Percentiles rank a stretch among this genome's conserved stretches.
Evolutionary conservation across 2,113 vertebrate genomes (phyloP).

Genomic region (Mastomys coucha): DNA sequence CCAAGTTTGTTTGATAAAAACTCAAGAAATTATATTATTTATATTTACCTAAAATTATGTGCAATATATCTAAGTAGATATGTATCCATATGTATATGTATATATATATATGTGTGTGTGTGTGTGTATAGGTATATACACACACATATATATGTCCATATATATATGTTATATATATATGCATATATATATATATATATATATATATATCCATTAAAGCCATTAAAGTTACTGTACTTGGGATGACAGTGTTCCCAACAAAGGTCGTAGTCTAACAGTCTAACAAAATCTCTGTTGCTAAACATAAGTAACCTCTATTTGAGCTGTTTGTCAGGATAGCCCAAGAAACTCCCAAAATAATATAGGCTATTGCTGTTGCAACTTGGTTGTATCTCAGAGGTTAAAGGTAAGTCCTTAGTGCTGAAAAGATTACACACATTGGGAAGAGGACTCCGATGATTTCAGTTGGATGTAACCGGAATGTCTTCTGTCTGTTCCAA

Average conservation of each 20-base stretch:
- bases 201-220: too few species aligned
- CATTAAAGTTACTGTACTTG: neutral
- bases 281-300: neutral
- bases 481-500: neutral
- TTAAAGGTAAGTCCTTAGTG: neutral
- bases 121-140: too few species aligned
- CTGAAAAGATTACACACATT: neutral
- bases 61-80: neutral
- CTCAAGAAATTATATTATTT: neutral
- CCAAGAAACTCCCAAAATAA: neutral
- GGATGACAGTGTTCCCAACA: neutral
- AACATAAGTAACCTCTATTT: neutral
- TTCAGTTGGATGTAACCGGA: neutral
- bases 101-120: too few species aligned
- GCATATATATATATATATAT: too few species aligned
- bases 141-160: neutral
- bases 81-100: neutral
- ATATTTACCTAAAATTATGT: neutral
- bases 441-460: neutral
- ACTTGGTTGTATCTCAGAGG: neutral
- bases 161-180: neutral
- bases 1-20: neutral
- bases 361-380: neutral
- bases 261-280: neutral
- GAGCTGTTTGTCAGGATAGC: too few species aligned